Evolutionary conservation across 2,797 vertebrate species (phyloP), one percentile per base, ranked within the genome.

Genomic region (Cossypha heuglini): DNA sequence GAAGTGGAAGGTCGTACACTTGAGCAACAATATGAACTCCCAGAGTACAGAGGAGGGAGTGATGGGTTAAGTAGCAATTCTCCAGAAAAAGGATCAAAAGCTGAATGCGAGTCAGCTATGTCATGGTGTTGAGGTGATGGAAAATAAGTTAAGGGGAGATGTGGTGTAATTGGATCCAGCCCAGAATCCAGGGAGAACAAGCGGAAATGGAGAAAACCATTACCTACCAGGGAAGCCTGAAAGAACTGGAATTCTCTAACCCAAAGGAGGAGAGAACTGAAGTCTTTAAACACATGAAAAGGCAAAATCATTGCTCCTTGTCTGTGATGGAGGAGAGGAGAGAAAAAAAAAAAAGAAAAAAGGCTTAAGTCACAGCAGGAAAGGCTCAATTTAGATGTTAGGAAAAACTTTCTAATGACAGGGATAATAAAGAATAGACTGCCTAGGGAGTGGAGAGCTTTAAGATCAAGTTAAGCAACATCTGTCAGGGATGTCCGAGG

Each of bases 381-480:
- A 93, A 81, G 94, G 68, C 95, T 95, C 90, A 86, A 96, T 97
- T 97, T 96, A 91, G 91, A 96, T 93, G 93, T 97, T 90, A 90
- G 91, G 79, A 90, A 96, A 95, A 97, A 93, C 79, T 95, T 96
- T 97, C 88, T 78, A 97, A 95, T 94, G 93, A 93, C 96, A 94
- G 73, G 82, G 73, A 75, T 95, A 95, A 96, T 96, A 94, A 97
- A 97, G 92, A 95, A 86, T 93, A 88, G 96, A 78, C 93, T 94
- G 93, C 94, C 93, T 93, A 89, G 94, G 92, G 95, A 95, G 85
- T 57, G 40, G 85, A 86, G 58, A 90, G 76, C 94, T 95, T 90
- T 95, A 86, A 94, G 93, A 95, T 95, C 94, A 94, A 92, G 88
- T 96, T 95, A 96, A 91, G 93, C 85, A 94, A 96, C 90, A 94